Base-by-base conservation (phyloP, 2,888 invertebrate genomes). In the Melanophora roralis region DNA sequence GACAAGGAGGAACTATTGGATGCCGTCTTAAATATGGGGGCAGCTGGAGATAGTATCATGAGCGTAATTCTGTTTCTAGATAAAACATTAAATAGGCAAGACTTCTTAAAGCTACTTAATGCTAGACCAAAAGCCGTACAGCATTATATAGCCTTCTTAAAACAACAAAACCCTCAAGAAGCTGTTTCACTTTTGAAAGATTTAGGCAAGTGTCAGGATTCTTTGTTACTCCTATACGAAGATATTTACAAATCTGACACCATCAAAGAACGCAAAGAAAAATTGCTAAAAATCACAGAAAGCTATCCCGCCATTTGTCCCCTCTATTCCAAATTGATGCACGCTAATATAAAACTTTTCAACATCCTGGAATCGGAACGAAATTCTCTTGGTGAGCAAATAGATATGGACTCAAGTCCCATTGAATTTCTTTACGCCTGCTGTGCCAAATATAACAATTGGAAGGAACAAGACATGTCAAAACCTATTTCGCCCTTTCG, bases 1-100 rank as follows among this genome's bases (percentile, higher is more conserved):
- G 93, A 93, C 83, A 96, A 96, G 89, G 92, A 93, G 40, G 91
- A 93, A 75, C 87, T 96, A 12, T 86, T 96, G 8, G 94, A 95
- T 85, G 93, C 93, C 76, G 94, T 95, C 0, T 89, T 96, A 34
- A 91, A 91, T 32, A 92, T 93, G 62, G 94, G 94, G 6, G 94
- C 95, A 89, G 94, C 95, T 89, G 96, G 96, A 23, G 95, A 96
- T 91, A 93, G 94, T 23, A 94, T 96, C 82, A 90, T 89, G 53
- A 86, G 86, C 0, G 90, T 96, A 21, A 92, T 95, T 0, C 87
- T 96, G 8, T 96, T 94, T 88, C 91, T 97, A 1, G 93, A 93
- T 72, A 93, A 92, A 85, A 95, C 96, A 0, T 87, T 97, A 8
- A 95, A 94, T 83, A 92, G 92, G 83, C 92, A 93, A 77, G 88